Evolutionary conservation across 2,797 vertebrate genomes (phyloP).

Genomic region (Buphagus erythrorhynchus): DNA sequence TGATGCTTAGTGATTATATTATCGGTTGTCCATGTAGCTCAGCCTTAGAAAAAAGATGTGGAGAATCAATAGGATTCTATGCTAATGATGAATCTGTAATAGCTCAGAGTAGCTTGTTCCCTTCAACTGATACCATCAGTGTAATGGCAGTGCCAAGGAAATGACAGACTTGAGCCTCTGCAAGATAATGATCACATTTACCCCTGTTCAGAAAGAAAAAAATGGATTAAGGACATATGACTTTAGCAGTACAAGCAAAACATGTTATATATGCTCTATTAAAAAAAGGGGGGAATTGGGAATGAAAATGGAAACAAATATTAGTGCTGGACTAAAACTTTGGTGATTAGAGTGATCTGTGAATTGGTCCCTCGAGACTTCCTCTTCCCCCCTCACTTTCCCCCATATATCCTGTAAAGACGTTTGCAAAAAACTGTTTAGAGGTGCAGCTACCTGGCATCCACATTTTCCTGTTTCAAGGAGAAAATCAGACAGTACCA

Average conservation of each 20-base stretch:
- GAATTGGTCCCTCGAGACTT: not conserved
- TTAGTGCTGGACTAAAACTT: not conserved
- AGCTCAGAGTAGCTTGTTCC: not conserved
- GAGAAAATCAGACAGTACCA: not conserved
- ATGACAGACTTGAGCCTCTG: not conserved
- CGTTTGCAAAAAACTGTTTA: not conserved
- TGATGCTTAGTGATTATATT: not conserved
- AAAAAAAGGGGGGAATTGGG: fast-evolving
- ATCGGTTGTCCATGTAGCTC: not conserved
- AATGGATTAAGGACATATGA: not conserved
- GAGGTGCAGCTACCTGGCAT: not conserved
- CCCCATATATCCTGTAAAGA: not conserved
- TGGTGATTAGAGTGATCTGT: not conserved
- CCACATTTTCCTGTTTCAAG: not conserved
- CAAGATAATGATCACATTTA: not conserved
- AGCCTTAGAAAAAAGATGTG: not conserved
- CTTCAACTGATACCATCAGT: not conserved
- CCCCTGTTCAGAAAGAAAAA: not conserved
- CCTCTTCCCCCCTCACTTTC: fast-evolving
- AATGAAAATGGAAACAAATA: not conserved
- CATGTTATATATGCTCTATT: not conserved
- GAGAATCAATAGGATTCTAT: not conserved
- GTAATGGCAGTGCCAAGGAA: not conserved
- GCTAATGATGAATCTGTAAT: not conserved
- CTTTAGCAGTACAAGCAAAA: not conserved